Conservation (phyloP, 2,797 vertebrate species). For the Crocodylus rhombifer region DNA sequence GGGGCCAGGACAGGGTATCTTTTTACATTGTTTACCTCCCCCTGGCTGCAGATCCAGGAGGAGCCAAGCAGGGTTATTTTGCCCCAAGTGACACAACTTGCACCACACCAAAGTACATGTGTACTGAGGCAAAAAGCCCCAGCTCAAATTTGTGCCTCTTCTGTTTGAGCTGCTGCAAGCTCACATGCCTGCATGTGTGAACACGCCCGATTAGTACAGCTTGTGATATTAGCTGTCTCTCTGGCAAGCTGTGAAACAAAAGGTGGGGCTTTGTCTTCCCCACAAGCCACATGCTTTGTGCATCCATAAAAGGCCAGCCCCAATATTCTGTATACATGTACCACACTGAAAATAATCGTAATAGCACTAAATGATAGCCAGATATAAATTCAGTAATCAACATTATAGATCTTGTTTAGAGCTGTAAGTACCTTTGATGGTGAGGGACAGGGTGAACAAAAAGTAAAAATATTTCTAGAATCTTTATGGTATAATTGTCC, state of each 20-base stretch:
- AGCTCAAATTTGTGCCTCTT: too few species aligned
- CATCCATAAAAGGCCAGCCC: neutral
- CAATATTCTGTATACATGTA: neutral
- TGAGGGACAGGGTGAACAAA: neutral
- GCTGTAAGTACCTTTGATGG: neutral
- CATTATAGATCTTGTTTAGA: neutral
- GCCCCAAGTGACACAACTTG: too few species aligned
- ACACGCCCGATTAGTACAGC: neutral
- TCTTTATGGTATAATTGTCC: neutral
- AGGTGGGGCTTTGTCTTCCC: too few species aligned
- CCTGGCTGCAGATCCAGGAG: too few species aligned
- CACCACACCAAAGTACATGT: too few species aligned
- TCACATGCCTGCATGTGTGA: too few species aligned
- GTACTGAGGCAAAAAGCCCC: too few species aligned
- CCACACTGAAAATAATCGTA: neutral
- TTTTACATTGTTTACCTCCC: too few species aligned
- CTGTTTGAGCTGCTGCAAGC: too few species aligned
- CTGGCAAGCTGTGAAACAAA: neutral
- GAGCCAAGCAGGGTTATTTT: too few species aligned
- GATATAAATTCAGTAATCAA: neutral
- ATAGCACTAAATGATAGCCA: neutral
- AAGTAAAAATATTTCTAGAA: neutral
- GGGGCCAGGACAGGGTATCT: too few species aligned
- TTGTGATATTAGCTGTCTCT: neutral
- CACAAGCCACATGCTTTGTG: neutral